These are phyloP conservation scores for Micronycteris hirsuta DNA, from an alignment of 2,113 vertebrate genomes.

Conservation along the genomic window DNA sequence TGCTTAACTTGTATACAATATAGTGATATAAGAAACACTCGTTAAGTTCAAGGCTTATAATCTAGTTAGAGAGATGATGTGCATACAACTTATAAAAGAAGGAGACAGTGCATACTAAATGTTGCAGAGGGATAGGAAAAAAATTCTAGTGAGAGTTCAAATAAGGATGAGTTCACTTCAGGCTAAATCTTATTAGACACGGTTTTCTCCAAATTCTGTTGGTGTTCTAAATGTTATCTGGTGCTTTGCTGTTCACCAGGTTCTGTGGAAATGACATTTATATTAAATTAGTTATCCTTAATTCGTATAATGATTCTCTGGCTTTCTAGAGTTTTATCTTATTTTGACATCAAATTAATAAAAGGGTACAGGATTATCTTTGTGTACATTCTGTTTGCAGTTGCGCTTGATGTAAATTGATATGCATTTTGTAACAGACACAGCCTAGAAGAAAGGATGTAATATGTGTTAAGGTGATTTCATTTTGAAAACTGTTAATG, in stretches of 20 bases:
- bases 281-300: constrained; percentile 48
- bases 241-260: background rate
- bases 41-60: background rate
- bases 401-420: background rate
- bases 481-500: background rate
- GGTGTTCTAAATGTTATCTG: constrained; percentile 9
- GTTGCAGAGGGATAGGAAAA: background rate
- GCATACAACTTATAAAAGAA: background rate
- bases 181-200: background rate
- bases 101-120: background rate
- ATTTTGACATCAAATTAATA: constrained; percentile 24
- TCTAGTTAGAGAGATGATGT: background rate
- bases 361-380: background rate
- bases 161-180: constrained; percentile 17
- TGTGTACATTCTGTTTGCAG: background rate
- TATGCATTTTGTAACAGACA: background rate
- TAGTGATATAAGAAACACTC: background rate
- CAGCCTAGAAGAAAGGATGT: background rate
- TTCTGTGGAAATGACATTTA: constrained; percentile 2
- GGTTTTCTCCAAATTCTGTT: background rate
- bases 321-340: constrained; percentile 18
- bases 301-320: constrained; percentile 42
- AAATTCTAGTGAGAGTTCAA: background rate
- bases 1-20: constrained; percentile 38
- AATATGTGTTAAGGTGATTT: background rate